Conservation (phyloP, 2,113 vertebrate species). For the Smithornis capensis region DNA sequence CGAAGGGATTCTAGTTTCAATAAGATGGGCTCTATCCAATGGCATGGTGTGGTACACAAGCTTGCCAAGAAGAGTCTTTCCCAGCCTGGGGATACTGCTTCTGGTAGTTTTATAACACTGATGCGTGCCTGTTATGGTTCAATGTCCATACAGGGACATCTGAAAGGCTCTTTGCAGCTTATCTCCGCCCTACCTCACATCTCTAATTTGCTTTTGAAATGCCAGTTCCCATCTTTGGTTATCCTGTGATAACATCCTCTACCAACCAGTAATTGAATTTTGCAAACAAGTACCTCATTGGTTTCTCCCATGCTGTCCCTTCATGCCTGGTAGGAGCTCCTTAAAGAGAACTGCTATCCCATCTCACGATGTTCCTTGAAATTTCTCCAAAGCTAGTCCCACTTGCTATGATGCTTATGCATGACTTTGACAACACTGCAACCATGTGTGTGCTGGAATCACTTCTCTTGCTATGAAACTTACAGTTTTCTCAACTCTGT, state of each 20-base stretch:
- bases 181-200: not conserved
- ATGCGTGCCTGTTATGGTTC: conserved; percentile 47
- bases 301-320: conserved; percentile 1
- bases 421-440: not conserved
- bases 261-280: conserved; percentile 40
- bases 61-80: conserved; percentile 42
- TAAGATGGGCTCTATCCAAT: not conserved
- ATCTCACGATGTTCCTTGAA: not conserved
- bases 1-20: conserved; percentile 30
- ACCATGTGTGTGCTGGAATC: not conserved
- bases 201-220: not conserved
- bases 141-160: conserved; percentile 37
- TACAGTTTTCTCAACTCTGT: not conserved
- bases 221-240: conserved; percentile 19
- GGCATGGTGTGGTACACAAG: not conserved
- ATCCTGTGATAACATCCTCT: not conserved
- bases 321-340: not conserved
- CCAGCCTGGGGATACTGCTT: not conserved
- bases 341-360: not conserved
- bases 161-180: conserved; percentile 22
- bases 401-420: accelerated
- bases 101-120: conserved; percentile 29
- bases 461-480: not conserved
- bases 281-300: not conserved
- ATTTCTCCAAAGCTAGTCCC: not conserved